These are phyloP conservation scores for Podarcis cretensis DNA, from an alignment of 2,113 vertebrate species.

Conservation along the genomic window DNA sequence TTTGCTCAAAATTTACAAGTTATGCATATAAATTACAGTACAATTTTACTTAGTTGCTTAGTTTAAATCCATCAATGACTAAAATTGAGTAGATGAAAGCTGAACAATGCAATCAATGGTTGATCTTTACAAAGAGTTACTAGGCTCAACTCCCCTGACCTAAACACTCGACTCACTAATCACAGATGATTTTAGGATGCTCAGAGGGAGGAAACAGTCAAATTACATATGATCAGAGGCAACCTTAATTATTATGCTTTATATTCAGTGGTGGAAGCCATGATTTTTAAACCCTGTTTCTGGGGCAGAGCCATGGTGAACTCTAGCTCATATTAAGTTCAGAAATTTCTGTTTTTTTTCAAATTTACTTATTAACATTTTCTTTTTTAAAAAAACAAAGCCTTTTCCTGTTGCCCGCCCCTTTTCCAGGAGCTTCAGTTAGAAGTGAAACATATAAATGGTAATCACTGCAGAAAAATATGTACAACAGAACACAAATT, in stretches of 20 bases:
- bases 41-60: neutral
- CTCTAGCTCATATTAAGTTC: neutral
- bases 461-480: neutral
- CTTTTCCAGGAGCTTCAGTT: too few species aligned
- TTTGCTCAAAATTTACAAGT: neutral
- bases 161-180: neutral
- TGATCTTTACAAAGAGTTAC: neutral
- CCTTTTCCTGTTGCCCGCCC: neutral
- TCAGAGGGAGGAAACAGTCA: neutral
- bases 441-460: neutral
- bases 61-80: neutral
- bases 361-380: neutral
- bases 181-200: neutral
- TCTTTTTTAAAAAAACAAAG: neutral
- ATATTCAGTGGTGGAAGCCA: neutral
- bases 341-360: neutral
- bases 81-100: neutral
- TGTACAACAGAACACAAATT: neutral
- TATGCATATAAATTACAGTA: neutral
- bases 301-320: neutral
- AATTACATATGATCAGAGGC: neutral
- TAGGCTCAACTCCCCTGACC: neutral
- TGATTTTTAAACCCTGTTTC: neutral
- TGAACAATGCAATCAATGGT: neutral
- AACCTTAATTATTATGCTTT: neutral